Base-by-base conservation (phyloP, 2,888 invertebrate genomes). In the Spodoptera picta region DNA sequence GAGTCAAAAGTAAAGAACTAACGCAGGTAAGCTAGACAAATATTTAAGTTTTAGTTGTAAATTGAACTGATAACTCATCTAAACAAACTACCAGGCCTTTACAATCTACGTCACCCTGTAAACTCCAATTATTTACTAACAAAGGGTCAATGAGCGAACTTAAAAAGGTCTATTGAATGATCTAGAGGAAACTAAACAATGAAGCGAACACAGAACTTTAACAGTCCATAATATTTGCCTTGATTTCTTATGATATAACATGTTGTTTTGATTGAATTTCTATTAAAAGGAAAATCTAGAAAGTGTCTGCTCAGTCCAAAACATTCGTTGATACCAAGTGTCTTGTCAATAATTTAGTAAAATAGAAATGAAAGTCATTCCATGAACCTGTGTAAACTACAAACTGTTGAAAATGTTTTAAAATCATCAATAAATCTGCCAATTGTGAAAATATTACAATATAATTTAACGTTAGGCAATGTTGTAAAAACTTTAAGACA, bases 41-140 rank as follows among this genome's bases (percentile, higher is more conserved):
- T 59, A 23, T 0, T 10, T 24, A 14, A 11, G 48, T 31, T 24
- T 45, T 23, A n/a, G 44, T 23, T n/a, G 36, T 23, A 42, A 58
- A 14, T 12, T 41, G n/a, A 42, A 58, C 63, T 44, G 45, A 61
- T 53, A 65, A 76, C 60, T 56, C 59, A 4, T 63, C 67, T 67
- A 72, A 75, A 73, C 44, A 65, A 65, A 71, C 64, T 69, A 73
- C 69, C 66, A 63, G 59, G 69, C 67, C 77, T 81, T 76, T 69
- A 65, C 73, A 71, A 75, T 65, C 82, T 87, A 87, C 82, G 59
- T 82, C 83, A 90, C 90, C 90, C 91, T 91, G 90, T 88, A 77
- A 79, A 77, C 74, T 87, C 87, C 87, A 74, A 80, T 76, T 70
- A 75, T 68, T 62, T 65, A 63, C 67, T 69, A 73, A 70, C 65